Evolutionary conservation across 2,888 invertebrate species (phyloP).

Genomic region (Oxyteleia sp.): DNA sequence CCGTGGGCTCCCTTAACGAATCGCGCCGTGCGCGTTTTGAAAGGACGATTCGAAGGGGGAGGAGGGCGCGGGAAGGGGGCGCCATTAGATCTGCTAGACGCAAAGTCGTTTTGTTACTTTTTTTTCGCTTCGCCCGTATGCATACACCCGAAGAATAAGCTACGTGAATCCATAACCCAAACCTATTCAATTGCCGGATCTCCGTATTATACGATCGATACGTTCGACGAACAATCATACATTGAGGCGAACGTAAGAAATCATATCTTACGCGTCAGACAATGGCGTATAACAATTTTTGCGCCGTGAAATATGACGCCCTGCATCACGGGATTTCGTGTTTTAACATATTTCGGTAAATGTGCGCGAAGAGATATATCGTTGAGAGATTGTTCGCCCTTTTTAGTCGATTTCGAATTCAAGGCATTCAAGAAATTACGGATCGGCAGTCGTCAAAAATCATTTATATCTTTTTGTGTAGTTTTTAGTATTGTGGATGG

Average conservation of each 20-base stretch:
- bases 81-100: constrained; percentile 82
- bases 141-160: constrained; percentile 69
- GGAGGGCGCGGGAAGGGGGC: constrained; percentile 66
- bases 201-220: constrained; percentile 74
- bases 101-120: constrained; percentile 85
- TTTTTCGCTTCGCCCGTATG: constrained; percentile 75
- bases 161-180: constrained; percentile 74
- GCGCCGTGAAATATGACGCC: constrained; percentile 72
- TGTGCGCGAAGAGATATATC: constrained; percentile 30
- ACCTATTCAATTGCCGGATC: constrained; percentile 74
- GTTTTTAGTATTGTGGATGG: too few species aligned
- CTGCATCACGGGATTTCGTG: constrained; percentile 55
- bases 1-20: constrained; percentile 79
- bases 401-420: background rate
- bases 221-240: constrained; percentile 71
- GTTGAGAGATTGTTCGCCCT: constrained; percentile 17
- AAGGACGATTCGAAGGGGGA: constrained; percentile 70
- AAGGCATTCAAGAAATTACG: constrained; percentile 17
- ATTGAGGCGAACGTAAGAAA: constrained; percentile 60
- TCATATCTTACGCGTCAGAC: constrained; percentile 69
- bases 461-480: background rate
- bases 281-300: constrained; percentile 53
- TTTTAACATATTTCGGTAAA: constrained; percentile 68
- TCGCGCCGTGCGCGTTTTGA: constrained; percentile 76
- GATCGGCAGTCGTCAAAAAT: background rate